Evolutionary conservation across 2,113 vertebrate species (phyloP).

Genomic region (Ceyx melanurus): DNA sequence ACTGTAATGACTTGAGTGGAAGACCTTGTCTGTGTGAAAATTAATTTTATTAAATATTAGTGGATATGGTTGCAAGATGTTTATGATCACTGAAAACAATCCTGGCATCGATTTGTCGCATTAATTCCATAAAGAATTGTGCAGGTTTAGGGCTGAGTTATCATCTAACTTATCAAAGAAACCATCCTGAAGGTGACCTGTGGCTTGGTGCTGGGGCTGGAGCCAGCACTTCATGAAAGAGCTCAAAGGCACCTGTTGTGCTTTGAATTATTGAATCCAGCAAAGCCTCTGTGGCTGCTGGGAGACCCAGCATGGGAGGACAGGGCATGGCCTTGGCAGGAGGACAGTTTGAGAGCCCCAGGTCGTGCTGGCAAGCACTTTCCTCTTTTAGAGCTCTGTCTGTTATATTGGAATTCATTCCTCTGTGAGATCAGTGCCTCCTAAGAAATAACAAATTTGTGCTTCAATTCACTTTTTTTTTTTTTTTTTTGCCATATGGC

Average conservation of each 20-base stretch:
- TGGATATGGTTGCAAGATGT: not conserved
- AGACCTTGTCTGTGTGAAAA: conserved; percentile 12
- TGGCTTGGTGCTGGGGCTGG: not conserved
- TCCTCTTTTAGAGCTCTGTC: not conserved
- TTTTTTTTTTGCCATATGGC: not conserved
- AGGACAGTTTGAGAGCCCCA: not conserved
- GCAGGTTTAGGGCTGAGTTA: not conserved
- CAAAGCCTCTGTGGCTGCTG: fast-evolving
- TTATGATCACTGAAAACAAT: not conserved
- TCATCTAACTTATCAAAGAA: not conserved
- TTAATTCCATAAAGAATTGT: not conserved
- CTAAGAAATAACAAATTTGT: not conserved
- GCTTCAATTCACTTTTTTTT: not conserved
- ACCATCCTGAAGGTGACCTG: not conserved
- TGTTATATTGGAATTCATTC: not conserved
- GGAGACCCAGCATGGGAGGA: too few relatives aligned
- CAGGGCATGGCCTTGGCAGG: not conserved
- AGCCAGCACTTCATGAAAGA: not conserved
- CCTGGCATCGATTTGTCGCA: not conserved
- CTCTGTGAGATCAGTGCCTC: not conserved
- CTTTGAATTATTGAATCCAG: not conserved
- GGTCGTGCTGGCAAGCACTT: not conserved
- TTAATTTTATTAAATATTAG: conserved; percentile 53
- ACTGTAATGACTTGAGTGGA: not conserved
- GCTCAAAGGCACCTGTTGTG: fast-evolving